phyloP scores from a whole-genome alignment of 92 coral and sea anemone genomes.

The Heliopora coerulea region DNA sequence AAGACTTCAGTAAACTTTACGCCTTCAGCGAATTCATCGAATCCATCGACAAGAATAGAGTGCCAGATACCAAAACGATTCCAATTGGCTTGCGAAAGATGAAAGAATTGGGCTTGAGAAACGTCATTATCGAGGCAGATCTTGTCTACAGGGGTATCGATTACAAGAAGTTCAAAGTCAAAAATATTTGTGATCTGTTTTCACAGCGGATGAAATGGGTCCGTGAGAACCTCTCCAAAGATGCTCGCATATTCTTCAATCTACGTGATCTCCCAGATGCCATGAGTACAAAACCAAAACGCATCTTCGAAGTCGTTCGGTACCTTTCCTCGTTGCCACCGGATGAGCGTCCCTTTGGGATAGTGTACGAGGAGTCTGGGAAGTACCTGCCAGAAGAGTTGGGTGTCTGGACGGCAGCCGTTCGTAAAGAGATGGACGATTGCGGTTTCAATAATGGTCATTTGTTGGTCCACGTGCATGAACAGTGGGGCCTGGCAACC shows the following conservation, averaged over 20 bases:
- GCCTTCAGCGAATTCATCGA: constrained; percentile 83
- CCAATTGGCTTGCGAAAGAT: constrained; percentile 71
- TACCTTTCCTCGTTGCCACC: constrained; percentile 56
- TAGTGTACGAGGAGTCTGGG: constrained; percentile 63
- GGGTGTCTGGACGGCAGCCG: constrained; percentile 66
- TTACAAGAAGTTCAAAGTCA: constrained; percentile 55
- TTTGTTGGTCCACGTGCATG: constrained; percentile 73
- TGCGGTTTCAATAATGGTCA: constrained; percentile 58
- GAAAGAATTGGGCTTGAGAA: constrained; percentile 59
- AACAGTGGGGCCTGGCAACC: constrained; percentile 67
- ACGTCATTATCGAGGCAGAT: constrained; percentile 68
- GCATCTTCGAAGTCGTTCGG: constrained; percentile 46
- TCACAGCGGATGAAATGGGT: constrained; percentile 59
- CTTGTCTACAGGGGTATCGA: constrained; percentile 74
- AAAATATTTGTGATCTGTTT: constrained; percentile 54
- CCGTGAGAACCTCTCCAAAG: constrained; percentile 52
- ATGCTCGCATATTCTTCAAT: constrained; percentile 52
- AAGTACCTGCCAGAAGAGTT: constrained; percentile 75
- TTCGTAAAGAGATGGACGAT: constrained; percentile 66
- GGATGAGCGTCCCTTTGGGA: constrained; percentile 62
- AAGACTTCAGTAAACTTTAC: constrained; percentile 63
- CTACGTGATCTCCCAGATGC: constrained; percentile 64
- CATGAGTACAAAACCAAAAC: constrained; percentile 48
- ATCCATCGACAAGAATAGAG: constrained; percentile 52
- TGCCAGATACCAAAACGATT: constrained; percentile 55